These are phyloP conservation scores for Fistularia commersonii DNA, from an alignment of 2,797 vertebrate species.

Conservation along the genomic window DNA sequence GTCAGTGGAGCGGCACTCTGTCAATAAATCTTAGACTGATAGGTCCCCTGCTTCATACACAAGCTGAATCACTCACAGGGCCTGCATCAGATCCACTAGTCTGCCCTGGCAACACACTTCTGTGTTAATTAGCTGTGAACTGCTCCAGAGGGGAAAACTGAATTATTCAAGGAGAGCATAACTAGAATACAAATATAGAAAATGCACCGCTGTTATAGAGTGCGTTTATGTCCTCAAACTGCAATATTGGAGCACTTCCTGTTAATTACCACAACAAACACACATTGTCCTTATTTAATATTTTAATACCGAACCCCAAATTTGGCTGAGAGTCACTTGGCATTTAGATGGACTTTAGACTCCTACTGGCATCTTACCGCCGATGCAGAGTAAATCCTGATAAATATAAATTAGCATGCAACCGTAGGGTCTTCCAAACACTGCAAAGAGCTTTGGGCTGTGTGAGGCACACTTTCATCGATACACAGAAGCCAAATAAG, in stretches of 20 bases:
- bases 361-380: slow-evolving; percentile 22
- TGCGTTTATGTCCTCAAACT: slow-evolving; percentile 30
- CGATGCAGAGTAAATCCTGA: slow-evolving; percentile 10
- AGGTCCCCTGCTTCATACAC: slow-evolving; percentile 45
- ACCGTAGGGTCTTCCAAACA: slow-evolving; percentile 8
- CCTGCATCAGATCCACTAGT: slow-evolving; percentile 52
- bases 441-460: slow-evolving; percentile 7
- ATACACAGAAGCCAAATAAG: no score
- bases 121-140: slow-evolving; percentile 72
- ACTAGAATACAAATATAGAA: slow-evolving; percentile 63
- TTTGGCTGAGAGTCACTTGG: slow-evolving; percentile 38
- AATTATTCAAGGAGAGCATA: slow-evolving; percentile 62
- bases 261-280: slow-evolving; percentile 42
- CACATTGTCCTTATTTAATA: slow-evolving; percentile 40
- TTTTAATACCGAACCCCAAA: slow-evolving; percentile 37
- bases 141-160: slow-evolving; percentile 55
- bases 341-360: slow-evolving; percentile 22
- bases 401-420: slow-evolving; percentile 36
- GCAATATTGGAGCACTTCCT: slow-evolving; percentile 16
- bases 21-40: slow-evolving; percentile 68
- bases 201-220: slow-evolving; percentile 32
- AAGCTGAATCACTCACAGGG: slow-evolving; percentile 60
- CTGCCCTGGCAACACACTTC: slow-evolving; percentile 53
- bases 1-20: slow-evolving; percentile 46
- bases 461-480: no score